Evolutionary conservation across 2,797 vertebrate genomes (phyloP), one percentile per base, ranked within the genome.

Genomic region (Meda fulgida): DNA sequence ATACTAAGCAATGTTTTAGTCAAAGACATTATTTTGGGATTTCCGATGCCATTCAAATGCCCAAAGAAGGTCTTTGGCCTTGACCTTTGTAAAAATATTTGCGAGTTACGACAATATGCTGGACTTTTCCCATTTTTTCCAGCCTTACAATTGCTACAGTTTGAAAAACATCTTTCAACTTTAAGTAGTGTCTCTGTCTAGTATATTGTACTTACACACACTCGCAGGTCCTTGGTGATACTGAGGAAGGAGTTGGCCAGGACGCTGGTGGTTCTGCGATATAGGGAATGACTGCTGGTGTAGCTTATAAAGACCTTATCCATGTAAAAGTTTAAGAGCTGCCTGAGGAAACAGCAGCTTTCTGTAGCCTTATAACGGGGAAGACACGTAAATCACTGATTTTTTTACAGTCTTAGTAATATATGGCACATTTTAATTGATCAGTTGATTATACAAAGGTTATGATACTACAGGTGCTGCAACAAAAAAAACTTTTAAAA

Each of bases 161-260:
- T 67, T 66, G 4, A 23, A 60, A 31, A 13, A n/a, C 23, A 38
- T 66, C 1, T 5, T 53, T 77, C 10, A 53, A 40, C 6, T 29
- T 38, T 23, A 31, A 83, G 13, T 31, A n/a, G 60, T 19, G 23
- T 69, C 18, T 34, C 43, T 26, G 43, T 67, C 26, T 36, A 38
- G 26, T 34, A 26, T 29, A 7, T 75, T 67, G 4, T 81, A 92
- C 95, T 91, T 93, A 96, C 96, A 92, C 96, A 96, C 85, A 87
- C 91, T 21, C 89, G 91, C 5, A 96, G 90, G 0, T 94, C 91
- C 86, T 86, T 94, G 78, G 92, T 94, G 88, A 96, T 93, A 88
- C 80, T 93, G 91, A 95, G 90, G 40, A 96, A 96, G 21, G 93
- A 91, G 53, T 96, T 96, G 79, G 95, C 96, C 86, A 96, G 87